These are phyloP conservation scores for Harpalus rubripes DNA, from an alignment of 2,888 invertebrate species.

Conservation along the genomic window DNA sequence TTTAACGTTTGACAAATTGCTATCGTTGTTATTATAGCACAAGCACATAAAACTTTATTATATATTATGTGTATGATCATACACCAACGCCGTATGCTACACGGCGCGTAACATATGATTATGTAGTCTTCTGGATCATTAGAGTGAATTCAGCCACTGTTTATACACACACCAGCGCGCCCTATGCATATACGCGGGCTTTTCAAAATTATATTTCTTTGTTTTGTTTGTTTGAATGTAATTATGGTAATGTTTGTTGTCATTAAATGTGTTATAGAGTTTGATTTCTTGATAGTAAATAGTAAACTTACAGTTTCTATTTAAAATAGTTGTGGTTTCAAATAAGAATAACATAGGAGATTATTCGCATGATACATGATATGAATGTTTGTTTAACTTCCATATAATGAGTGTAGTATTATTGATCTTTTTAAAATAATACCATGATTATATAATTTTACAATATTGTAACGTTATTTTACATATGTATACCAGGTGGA, in stretches of 20 bases:
- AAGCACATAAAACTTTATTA: slow-evolving; percentile 30
- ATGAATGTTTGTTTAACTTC: not conserved
- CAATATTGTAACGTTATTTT: too few species aligned
- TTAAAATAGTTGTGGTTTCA: not conserved
- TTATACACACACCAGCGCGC: not conserved
- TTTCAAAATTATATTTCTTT: not conserved
- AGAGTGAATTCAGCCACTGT: slow-evolving; percentile 17
- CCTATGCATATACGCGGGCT: not conserved
- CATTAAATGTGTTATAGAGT: not conserved
- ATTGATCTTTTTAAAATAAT: too few species aligned
- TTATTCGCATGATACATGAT: not conserved
- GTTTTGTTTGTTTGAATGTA: slow-evolving; percentile 4
- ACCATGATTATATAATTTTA: too few species aligned
- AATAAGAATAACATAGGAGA: not conserved
- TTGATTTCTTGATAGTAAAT: not conserved
- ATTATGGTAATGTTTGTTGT: not conserved
- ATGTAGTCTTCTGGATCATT: slow-evolving; percentile 19
- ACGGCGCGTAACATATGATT: slow-evolving; percentile 40
- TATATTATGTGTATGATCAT: slow-evolving; percentile 29
- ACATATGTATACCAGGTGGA: too few species aligned
- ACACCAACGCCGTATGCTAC: slow-evolving; percentile 35
- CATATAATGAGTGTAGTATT: too few species aligned
- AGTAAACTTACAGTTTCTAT: not conserved
- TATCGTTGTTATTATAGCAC: slow-evolving; percentile 5
- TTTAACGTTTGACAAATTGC: slow-evolving; percentile 38